phyloP scores from a whole-genome alignment of 2,888 invertebrate genomes.

The Chloromyia formosa region DNA sequence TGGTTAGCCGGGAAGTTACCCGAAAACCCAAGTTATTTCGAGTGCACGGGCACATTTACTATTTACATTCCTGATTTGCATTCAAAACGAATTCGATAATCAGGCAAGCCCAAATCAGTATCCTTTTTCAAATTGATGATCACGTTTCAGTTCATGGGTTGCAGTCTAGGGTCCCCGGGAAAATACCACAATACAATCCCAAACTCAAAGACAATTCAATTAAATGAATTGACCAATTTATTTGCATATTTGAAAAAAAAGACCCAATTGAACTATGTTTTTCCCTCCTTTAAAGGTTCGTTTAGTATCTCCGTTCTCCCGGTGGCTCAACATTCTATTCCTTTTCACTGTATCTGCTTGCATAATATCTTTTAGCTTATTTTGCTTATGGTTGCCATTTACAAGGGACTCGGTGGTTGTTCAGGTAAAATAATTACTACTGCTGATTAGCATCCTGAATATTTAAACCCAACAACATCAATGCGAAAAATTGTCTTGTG shows the following conservation, averaged over 20 bases:
- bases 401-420: neutral
- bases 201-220: conserved; percentile 6
- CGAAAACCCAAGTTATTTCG: too few species aligned
- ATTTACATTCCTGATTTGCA: conserved; percentile 1
- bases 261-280: conserved; percentile 2
- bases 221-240: conserved; percentile 29
- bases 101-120: neutral
- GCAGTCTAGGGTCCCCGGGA: neutral
- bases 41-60: neutral
- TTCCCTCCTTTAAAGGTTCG: conserved; percentile 8
- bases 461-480: neutral
- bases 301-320: neutral
- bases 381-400: too few species aligned
- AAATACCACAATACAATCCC: neutral
- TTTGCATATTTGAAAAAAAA: conserved; percentile 19
- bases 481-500: neutral
- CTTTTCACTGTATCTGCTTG: neutral
- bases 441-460: neutral
- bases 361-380: too few species aligned
- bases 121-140: neutral
- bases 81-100: neutral
- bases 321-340: neutral
- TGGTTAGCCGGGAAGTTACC: too few species aligned
- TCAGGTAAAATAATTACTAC: conserved; percentile 17
- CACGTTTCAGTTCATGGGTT: neutral